Base-by-base conservation (phyloP, 2,888 invertebrate genomes). In the Phortica magna region DNA sequence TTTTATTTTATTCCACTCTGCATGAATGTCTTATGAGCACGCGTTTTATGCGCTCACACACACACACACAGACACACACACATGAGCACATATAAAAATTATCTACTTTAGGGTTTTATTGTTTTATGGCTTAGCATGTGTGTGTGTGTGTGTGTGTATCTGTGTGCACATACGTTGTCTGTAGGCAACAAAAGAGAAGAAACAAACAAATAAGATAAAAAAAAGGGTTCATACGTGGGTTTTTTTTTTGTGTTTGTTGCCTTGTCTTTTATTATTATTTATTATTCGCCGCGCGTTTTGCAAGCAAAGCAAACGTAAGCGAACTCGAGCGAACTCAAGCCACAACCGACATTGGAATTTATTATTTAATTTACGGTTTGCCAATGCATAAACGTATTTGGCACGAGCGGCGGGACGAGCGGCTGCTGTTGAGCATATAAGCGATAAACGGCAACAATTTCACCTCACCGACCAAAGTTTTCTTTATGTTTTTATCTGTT, bases 351-450 rank as follows among this genome's bases (percentile, higher is more conserved):
- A 55, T 71, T 71, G 70, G 70, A 71, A 71, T 80, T 81, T 81
- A 81, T 81, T 79, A 79, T 81, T 81, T 81, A 80, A 81, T 81
- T 81, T 81, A 80, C 76, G 81, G 79, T 75, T 76, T 57, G 78
- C 73, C 78, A 78, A 73, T 80, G 73, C 65, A 74, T 67, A 73
- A 61, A 73, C 48, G 67, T 64, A n/a, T 2, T 67, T 19, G 80
- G 7, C 17, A 12, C 61, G 10, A 61, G 19, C 22, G 7, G 39
- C 22, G 3, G 22, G 39, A 14, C n/a, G n/a, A n/a, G n/a, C n/a
- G n/a, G n/a, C n/a, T n/a, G n/a, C n/a, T n/a, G n/a, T n/a, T n/a
- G n/a, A n/a, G n/a, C n/a, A 9, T 64, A 14, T 64, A 31, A 10
- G 14, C 5, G 31, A 64, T 22, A 64, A 22, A 31, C 22, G 12